Base-by-base conservation (phyloP, 2,888 invertebrate genomes). In the Sinohyriopsis cumingii region DNA sequence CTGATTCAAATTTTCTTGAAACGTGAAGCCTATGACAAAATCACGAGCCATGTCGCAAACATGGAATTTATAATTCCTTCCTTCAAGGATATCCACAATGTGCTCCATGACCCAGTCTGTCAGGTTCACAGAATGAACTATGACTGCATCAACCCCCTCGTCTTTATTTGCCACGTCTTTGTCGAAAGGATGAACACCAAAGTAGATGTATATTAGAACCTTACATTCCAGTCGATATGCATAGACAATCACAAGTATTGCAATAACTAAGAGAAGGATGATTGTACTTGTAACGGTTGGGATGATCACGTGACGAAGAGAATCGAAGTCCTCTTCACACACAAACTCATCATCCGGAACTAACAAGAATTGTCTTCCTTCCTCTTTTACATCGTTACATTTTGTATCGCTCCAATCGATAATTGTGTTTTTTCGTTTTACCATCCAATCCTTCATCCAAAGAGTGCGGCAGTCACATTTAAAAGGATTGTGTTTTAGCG, bases 141-240 rank as follows among this genome's bases (percentile, higher is more conserved):
- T 65, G 3, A 78, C 72, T 60, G 76, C 73, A 57, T 80, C 80
- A 28, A 80, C 71, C 20, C 67, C 64, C 65, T 82, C 82, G 20
- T 68, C 54, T 0, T 63, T 59, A 9, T 70, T 67, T 15, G 70
- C 72, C 20, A 72, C 70, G 54, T 80, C 79, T 59, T 71, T 73
- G 65, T 82, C 82, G 60, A 80, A 82, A 18, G 82, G 82, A 72
- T 78, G 80, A 24, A 80, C 59, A 9, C 80, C 80, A 57, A 79
- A 77, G 60, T 82, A 82, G 3, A 82, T 73, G 56, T 78, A 82
- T 55, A 82, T 53, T 18, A 80, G 28, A 15, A 82, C 80, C 64
- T 82, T 82, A 18, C 77, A 66, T 56, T 82, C 82, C 15, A 80
- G 53, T 55, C 78, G 67, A 55, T 78, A 82, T 5, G 75, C 59